Percentiles rank a stretch among this genome's conserved stretches.
These are phyloP conservation scores for Lepus timidus DNA, from an alignment of 2,113 vertebrate genomes.

Conservation along the genomic window DNA sequence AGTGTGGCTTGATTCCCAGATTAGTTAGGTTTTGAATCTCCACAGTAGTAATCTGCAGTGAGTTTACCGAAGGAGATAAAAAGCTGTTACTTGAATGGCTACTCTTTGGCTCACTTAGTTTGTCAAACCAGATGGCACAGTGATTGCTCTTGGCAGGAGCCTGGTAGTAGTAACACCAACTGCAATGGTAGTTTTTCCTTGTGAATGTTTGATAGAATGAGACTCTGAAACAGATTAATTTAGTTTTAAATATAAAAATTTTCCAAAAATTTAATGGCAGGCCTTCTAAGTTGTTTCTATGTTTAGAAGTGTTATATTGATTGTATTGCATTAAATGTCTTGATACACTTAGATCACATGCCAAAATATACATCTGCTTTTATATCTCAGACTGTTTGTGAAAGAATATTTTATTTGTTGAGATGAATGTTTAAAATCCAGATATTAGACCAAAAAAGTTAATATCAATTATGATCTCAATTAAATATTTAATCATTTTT, in stretches of 20 bases:
- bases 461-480: not conserved
- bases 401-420: conserved; percentile 46
- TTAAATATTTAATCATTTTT: conserved; percentile 30
- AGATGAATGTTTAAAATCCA: conserved; percentile 23
- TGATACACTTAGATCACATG: not conserved
- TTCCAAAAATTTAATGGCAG: conserved; percentile 55
- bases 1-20: conserved; percentile 73
- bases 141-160: conserved; percentile 75
- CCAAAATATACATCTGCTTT: not conserved
- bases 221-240: conserved; percentile 54
- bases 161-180: conserved; percentile 66
- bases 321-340: not conserved
- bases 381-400: not conserved
- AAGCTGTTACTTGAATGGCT: conserved; percentile 77
- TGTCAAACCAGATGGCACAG: conserved; percentile 76
- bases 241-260: conserved; percentile 62
- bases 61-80: conserved; percentile 70
- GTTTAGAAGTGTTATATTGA: conserved; percentile 37
- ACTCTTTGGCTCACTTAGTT: conserved; percentile 64
- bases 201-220: conserved; percentile 45
- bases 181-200: conserved; percentile 49
- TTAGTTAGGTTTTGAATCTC: conserved; percentile 49
- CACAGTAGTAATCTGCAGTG: conserved; percentile 48
- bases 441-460: conserved; percentile 4
- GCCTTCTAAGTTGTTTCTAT: not conserved